Percentiles rank a stretch among this genome's conserved stretches.
These are phyloP conservation scores for Drosophila austrosaltans DNA, from an alignment of 2,888 invertebrate species.

Conservation along the genomic window DNA sequence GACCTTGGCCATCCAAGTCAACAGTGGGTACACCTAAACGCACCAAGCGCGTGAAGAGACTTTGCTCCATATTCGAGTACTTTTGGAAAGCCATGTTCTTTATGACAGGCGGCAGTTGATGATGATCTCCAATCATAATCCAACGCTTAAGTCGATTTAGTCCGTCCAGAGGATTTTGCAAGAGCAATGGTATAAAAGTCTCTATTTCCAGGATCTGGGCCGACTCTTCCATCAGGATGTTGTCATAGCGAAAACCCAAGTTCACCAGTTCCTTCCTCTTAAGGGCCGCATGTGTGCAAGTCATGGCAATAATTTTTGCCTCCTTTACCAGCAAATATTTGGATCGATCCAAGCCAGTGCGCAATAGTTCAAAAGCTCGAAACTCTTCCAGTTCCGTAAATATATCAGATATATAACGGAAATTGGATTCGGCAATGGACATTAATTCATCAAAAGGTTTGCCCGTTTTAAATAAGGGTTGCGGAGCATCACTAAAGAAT, in stretches of 20 bases:
- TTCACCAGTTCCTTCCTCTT: conserved; percentile 98
- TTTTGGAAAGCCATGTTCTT: conserved; percentile 99
- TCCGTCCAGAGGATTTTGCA: conserved; percentile 99
- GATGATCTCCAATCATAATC: conserved; percentile 99
- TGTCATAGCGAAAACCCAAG: conserved; percentile 98
- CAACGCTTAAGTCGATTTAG: conserved; percentile 97
- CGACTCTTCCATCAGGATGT: conserved; percentile 99
- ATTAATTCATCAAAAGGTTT: conserved; percentile 91
- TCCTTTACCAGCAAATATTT: conserved; percentile 98
- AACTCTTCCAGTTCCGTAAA: conserved; percentile 99
- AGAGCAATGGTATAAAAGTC: conserved; percentile 98
- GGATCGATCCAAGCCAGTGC: conserved; percentile 97
- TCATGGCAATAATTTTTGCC: conserved; percentile 99
- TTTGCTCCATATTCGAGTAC: conserved; percentile 99
- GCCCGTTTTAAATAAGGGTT: conserved; percentile 92
- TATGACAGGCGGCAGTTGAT: conserved; percentile 99
- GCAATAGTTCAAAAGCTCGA: conserved; percentile 97
- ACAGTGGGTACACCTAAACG: conserved; percentile 98
- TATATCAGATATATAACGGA: conserved; percentile 96
- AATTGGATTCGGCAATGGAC: conserved; percentile 96
- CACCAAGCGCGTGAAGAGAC: conserved; percentile 97
- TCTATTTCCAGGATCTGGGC: conserved; percentile 99
- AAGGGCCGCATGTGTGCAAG: conserved; percentile 99
- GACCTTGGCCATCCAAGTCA: conserved; percentile 98
- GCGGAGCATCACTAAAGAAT: conserved; percentile 96